These are phyloP conservation scores for Sebastes glaucus DNA, from an alignment of 2,797 vertebrate genomes.

Conservation along the genomic window DNA sequence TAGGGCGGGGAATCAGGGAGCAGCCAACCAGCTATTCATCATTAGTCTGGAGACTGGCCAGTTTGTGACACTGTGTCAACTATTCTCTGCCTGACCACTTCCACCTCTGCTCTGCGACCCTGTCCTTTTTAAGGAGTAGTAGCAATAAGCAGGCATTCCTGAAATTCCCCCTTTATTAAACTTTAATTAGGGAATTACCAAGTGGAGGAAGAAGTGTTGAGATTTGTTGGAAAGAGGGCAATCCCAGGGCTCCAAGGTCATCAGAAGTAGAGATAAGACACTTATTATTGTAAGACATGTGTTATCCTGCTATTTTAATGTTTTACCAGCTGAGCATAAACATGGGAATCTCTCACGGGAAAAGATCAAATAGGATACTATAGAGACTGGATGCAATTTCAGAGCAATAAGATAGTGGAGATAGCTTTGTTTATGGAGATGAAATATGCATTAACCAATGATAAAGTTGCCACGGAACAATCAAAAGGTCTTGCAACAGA, in stretches of 20 bases:
- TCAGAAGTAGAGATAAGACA: slow-evolving; percentile 50
- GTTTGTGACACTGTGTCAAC: slow-evolving; percentile 38
- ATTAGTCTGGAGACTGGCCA: slow-evolving; percentile 60
- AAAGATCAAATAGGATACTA: slow-evolving; percentile 62
- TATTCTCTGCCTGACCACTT: slow-evolving; percentile 10
- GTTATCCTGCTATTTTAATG: slow-evolving; percentile 51
- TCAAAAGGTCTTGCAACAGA: slow-evolving; percentile 55
- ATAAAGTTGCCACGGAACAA: slow-evolving; percentile 58
- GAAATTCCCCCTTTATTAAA: slow-evolving; percentile 77
- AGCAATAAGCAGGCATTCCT: slow-evolving; percentile 61
- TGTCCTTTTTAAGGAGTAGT: not conserved
- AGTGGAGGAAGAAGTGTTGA: slow-evolving; percentile 38
- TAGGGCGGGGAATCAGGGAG: slow-evolving; percentile 68
- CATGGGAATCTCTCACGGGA: slow-evolving; percentile 62
- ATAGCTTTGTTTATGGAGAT: slow-evolving; percentile 70
- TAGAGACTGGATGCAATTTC: slow-evolving; percentile 67
- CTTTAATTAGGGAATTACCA: slow-evolving; percentile 75
- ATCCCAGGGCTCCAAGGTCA: slow-evolving; percentile 53
- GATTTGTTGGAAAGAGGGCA: slow-evolving; percentile 46
- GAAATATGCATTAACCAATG: slow-evolving; percentile 62
- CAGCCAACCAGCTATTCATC: slow-evolving; percentile 70
- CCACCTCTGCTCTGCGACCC: not conserved
- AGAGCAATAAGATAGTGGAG: slow-evolving; percentile 62
- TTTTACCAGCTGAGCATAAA: slow-evolving; percentile 59
- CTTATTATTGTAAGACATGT: slow-evolving; percentile 55